These are phyloP conservation scores for Ibidorhyncha struthersii DNA, from an alignment of 2,113 vertebrate species.

Conservation along the genomic window DNA sequence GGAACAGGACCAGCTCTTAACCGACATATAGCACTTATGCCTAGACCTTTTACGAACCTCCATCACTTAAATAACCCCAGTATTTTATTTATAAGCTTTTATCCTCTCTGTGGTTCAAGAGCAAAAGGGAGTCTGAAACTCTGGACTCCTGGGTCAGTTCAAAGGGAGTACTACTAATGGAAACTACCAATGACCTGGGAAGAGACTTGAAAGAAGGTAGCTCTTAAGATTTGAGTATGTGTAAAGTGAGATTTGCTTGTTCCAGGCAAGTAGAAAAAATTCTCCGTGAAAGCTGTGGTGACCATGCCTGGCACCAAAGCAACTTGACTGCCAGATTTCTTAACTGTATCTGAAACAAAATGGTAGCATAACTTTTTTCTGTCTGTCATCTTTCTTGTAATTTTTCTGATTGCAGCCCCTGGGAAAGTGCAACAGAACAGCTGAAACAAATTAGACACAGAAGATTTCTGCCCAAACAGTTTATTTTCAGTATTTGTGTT, in stretches of 20 bases:
- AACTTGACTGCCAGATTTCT: neutral
- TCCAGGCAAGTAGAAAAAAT: neutral
- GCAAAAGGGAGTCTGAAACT: neutral
- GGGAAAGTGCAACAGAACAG: neutral
- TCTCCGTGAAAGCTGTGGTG: neutral
- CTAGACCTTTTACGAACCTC: neutral
- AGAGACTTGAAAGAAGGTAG: neutral
- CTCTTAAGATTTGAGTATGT: neutral
- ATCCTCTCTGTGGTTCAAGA: accelerated
- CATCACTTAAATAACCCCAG: neutral
- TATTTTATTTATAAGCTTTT: neutral
- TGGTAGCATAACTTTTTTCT: neutral
- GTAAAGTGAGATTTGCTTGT: neutral
- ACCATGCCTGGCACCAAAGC: neutral
- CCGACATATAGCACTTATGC: neutral
- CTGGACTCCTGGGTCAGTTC: neutral
- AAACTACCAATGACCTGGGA: neutral
- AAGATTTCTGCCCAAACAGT: neutral
- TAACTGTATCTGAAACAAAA: neutral
- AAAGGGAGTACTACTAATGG: neutral
- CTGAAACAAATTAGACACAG: neutral
- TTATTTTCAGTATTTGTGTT: neutral
- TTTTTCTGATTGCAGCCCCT: neutral
- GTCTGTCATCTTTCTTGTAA: too few relatives aligned
- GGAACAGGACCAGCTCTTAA: neutral